Base-by-base conservation (phyloP, 2,797 vertebrate genomes). In the Phrynocephalus guinanensis region DNA sequence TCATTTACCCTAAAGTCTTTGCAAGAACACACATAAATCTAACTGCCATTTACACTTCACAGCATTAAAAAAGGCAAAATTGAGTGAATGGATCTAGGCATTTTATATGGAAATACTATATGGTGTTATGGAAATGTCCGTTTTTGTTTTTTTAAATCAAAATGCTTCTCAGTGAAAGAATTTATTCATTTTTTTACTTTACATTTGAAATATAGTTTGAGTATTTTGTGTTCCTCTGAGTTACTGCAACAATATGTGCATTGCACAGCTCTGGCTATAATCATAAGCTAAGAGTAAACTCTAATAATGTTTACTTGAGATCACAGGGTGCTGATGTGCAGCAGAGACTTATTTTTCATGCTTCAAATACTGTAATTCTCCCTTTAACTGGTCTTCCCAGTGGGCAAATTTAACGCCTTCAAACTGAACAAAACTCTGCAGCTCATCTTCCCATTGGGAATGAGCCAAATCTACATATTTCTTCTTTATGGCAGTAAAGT, bases 371-470 rank as follows among this genome's bases (percentile, higher is more conserved):
- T 93, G 83, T 95, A 96, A 95, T 97, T 97, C 92, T 95, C 93
- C 30, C 93, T 95, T 93, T 96, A 96, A 96, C 93, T 90, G 91
- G 95, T 94, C 94, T 96, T 95, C 95, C 95, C 95, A 94, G 92
- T 87, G 94, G 95, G 94, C 94, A 95, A 95, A 96, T 96, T 95
- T 94, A 95, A 95, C 1, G 28, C 93, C 93, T 96, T 94, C 86
- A 93, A 93, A 93, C 44, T 86, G 86, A 94, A 91, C 88, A 91
- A 94, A 96, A 90, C 89, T 95, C 76, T 87, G 92, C 83, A 94
- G 90, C 91, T 96, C 93, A 93, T 95, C 93, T 95, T 95, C 89
- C 92, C 80, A 76, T 93, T 95, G 93, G 91, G 95, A 95, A 70
- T 73, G 83, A 95, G 94, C 91, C 92, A 94, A 91, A 96, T 96